phyloP scores from a whole-genome alignment of 2,797 vertebrate species.

The Hozukius guyotensis region DNA sequence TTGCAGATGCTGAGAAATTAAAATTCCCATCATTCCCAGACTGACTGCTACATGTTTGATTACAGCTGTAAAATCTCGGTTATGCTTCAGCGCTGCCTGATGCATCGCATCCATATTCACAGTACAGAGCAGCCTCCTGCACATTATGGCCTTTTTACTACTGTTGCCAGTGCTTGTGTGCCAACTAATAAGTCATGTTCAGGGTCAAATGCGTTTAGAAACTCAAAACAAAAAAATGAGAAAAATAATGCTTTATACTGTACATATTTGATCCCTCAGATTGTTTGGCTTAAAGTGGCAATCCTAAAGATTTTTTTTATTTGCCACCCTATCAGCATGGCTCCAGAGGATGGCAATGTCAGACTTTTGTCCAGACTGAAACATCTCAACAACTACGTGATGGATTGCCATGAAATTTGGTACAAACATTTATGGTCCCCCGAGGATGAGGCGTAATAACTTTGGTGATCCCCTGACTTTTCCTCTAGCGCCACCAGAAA shows the following conservation, averaged over 20 bases:
- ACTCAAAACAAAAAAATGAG: neutral
- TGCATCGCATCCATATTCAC: slow-evolving; percentile 51
- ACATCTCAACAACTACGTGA: slow-evolving; percentile 3
- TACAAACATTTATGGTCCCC: slow-evolving; percentile 1
- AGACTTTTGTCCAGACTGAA: neutral
- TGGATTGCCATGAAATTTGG: slow-evolving; percentile 19
- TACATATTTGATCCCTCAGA: neutral
- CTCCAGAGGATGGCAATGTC: neutral
- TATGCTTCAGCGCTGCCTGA: slow-evolving; percentile 35
- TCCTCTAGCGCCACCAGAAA: neutral
- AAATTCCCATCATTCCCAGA: slow-evolving; percentile 48
- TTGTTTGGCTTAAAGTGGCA: neutral
- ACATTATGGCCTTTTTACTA: slow-evolving; percentile 17
- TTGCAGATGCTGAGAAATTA: slow-evolving; percentile 47
- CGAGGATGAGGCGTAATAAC: slow-evolving; percentile 4
- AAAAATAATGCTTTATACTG: neutral
- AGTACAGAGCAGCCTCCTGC: slow-evolving; percentile 25
- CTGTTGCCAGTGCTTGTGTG: neutral
- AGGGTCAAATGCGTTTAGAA: neutral
- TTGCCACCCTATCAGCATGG: neutral
- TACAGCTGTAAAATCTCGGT: slow-evolving; percentile 56
- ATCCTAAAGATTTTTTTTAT: neutral
- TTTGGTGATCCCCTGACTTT: slow-evolving; percentile 5
- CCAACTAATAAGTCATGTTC: slow-evolving; percentile 17
- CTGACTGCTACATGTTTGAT: slow-evolving; percentile 59